Conservation (phyloP, 2,888 invertebrate genomes). For the Oxystoma pomonae region DNA sequence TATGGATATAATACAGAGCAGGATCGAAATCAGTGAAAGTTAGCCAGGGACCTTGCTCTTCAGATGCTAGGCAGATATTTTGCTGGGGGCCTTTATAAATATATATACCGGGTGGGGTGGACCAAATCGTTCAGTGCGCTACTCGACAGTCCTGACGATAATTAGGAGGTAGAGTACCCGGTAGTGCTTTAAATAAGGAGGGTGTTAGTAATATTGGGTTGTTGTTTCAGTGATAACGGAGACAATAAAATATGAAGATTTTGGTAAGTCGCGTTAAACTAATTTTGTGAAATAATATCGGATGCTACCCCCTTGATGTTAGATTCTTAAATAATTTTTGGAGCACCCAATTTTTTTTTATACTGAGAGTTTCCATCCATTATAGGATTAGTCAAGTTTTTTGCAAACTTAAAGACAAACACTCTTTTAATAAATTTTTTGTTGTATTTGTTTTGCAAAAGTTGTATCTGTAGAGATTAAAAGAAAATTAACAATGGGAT, state of each 20-base stretch:
- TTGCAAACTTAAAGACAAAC: too few species aligned
- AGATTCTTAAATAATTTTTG: too few species aligned
- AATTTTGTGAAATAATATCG: too few species aligned
- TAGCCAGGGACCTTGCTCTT: constrained; percentile 44
- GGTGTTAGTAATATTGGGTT: neutral
- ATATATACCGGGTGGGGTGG: constrained; percentile 39
- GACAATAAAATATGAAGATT: constrained; percentile 39
- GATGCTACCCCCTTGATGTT: too few species aligned
- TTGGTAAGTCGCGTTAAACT: constrained; percentile 45
- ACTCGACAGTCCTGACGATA: constrained; percentile 45
- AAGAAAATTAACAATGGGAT: too few species aligned
- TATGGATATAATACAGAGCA: neutral
- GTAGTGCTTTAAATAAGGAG: neutral
- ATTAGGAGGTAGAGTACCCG: constrained; percentile 41
- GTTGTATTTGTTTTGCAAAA: too few species aligned
- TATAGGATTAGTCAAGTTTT: too few species aligned
- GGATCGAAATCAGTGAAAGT: constrained; percentile 27
- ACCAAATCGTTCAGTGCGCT: constrained; percentile 32
- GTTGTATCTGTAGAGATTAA: too few species aligned
- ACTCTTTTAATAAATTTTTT: too few species aligned
- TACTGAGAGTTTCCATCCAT: too few species aligned
- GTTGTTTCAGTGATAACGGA: neutral
- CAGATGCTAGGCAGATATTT: constrained; percentile 32
- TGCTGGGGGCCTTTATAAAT: constrained; percentile 40
- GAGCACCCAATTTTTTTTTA: too few species aligned